Base-by-base conservation (phyloP, 1,140 invertebrate genomes). In the Camponotus vicinus region DNA sequence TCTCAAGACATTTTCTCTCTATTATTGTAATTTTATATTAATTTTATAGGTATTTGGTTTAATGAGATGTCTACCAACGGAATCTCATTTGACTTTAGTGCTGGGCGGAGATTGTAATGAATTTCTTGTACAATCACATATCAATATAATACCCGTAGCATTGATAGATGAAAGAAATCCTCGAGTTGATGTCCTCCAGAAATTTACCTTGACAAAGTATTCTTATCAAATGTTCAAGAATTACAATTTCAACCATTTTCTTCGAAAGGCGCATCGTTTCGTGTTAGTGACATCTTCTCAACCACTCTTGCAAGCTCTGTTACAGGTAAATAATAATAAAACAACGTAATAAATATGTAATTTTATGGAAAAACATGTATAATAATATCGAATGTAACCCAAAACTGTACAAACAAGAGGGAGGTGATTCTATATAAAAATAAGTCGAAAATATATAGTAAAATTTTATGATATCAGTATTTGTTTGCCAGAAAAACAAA, bases 101-200 rank as follows among this genome's bases (percentile, higher is more conserved):
- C 15, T 91, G 13, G 90, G 87, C 7, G 90, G 90, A 0, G 76
- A 91, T 0, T 88, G 80, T 34, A 59, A 69, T 0, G 79, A 89
- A 0, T 64, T 91, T 45, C 40, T 90, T 2, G 18, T 21, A 34
- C 52, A 0, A 61, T 34, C 57, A 0, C 59, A 49, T 6, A 34
- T 89, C 11, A 4, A 21, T 1, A 9, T 27, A 0, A 0, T 67
- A 0, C 52, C 89, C 0, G 21, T 91, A 0, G 83, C 84, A 7
- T 40, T 91, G 37, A 57, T 91, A 40, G 66, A 59, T 0, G 76
- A 87, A 13, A 57, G 85, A 3, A 66, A n/a, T 21, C 27, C 18
- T 8, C 77, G 37, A 32, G 27, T 18, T n/a, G 61, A 70, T 6
- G 49, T 34, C 0, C 88, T 87, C 9, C 27, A 87, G 3, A n/a